Evolutionary conservation across 1,140 invertebrate genomes (phyloP), one percentile per base, ranked within the genome.

Genomic region (Drosophila teissieri): DNA sequence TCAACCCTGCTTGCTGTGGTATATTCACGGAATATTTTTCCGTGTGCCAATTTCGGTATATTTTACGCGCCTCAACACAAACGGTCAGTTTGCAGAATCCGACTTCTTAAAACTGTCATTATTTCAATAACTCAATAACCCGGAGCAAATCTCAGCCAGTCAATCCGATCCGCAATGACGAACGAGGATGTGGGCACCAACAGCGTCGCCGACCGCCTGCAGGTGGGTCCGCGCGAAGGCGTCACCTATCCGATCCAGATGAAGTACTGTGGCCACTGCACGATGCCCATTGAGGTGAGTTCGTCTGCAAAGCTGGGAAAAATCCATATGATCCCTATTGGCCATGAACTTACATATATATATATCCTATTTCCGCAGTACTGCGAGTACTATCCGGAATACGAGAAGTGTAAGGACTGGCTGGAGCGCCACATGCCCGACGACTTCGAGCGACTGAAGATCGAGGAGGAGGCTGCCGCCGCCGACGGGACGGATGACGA

Each of bases 341-440:
- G 4, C 5, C 12, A n/a, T n/a, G 10, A 4, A 4, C 31, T 5
- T 19, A 8, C 2, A 68, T 44, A 42, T 57, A 11, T 57, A 11
- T 15, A 19, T 37, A n/a, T 6, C 39, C n/a, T 14, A 15, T 10
- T 14, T 52, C 40, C 44, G 8, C 58, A 98, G 96, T 99, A 99
- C 92, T 99, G 98, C 92, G 98, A 99, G 94, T 99, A 98, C 93
- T 98, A 98, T 93, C 98, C 98, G 40, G 97, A 98, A 91, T 98
- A 98, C 93, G 98, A 99, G 64, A 98, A 98, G 93, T 99, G 98
- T 92, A 98, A 98, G 92, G 95, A 96, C 85, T 99, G 99, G 99
- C 92, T 99, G 46, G 97, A 99, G 92, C 96, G 96, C 39, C 96
- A 99, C 94, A 93, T 99, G 55, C 98, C 98, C 4, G 95, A 95